Conservation (phyloP, 2,888 invertebrate species). For the Syrista parreyssii region DNA sequence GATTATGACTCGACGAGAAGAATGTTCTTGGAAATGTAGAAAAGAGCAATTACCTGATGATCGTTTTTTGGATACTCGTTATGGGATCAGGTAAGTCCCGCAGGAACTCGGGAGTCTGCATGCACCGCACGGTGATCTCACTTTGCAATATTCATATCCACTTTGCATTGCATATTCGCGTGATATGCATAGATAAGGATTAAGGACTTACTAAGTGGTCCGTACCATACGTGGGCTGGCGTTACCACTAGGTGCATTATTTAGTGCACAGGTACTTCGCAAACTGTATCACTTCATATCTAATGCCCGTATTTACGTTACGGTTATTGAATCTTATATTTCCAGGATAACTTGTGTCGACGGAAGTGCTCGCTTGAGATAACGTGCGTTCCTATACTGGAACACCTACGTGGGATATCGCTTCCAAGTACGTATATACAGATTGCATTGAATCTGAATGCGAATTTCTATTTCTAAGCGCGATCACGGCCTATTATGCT, state of each 20-base stretch:
- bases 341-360: constrained; percentile 17
- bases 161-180: constrained; percentile 52
- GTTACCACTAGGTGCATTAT: neutral
- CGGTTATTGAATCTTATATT: constrained; percentile 48
- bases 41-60: neutral
- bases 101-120: neutral
- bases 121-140: constrained; percentile 32
- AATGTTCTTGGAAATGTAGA: neutral
- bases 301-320: constrained; percentile 50
- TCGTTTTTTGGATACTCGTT: neutral
- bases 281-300: constrained; percentile 46
- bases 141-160: constrained; percentile 49
- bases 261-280: neutral
- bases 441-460: neutral
- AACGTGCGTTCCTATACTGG: neutral
- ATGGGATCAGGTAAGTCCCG: neutral
- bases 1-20: neutral
- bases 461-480: neutral
- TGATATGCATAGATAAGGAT: constrained; percentile 61
- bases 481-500: neutral
- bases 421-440: neutral
- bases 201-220: constrained; percentile 40
- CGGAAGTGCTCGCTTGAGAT: neutral
- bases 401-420: neutral
- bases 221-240: constrained; percentile 11